A percentile compares a stretch with the other conserved stretches of the same genome.
phyloP scores from a whole-genome alignment of 2,797 vertebrate species.

The Pipistrellus pipistrellus region DNA sequence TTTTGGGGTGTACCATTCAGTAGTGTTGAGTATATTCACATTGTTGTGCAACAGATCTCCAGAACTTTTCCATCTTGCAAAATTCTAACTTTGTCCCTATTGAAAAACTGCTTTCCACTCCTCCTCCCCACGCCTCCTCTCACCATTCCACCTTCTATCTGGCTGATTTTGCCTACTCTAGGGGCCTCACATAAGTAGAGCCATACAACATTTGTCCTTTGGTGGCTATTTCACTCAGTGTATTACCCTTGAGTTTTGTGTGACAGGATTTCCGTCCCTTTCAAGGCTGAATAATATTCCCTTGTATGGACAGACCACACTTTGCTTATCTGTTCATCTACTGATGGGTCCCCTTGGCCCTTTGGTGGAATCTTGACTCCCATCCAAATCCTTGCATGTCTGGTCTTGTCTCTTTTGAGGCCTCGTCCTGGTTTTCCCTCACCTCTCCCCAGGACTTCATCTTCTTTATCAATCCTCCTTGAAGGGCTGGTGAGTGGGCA shows the following conservation, averaged over 20 bases:
- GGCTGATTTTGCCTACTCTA: background rate
- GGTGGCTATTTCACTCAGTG: background rate
- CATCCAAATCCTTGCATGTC: background rate
- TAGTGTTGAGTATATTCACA: background rate
- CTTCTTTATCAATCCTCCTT: background rate
- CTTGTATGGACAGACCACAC: background rate
- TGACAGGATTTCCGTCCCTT: background rate
- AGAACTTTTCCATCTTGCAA: background rate
- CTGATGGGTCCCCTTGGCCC: background rate
- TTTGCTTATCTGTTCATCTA: background rate
- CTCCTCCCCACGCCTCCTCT: rapidly evolving
- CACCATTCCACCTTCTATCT: background rate
- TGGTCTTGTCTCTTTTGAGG: background rate
- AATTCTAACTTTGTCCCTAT: background rate
- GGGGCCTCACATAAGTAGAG: too few relatives aligned
- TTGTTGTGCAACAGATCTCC: background rate
- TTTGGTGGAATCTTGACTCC: background rate
- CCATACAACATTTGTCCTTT: too few relatives aligned
- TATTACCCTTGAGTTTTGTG: background rate
- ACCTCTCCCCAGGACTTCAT: background rate
- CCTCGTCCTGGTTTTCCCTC: background rate
- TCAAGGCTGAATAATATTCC: background rate
- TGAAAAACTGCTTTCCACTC: too few relatives aligned
- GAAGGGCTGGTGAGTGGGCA: too few relatives aligned
- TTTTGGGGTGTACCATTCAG: background rate